Base-by-base conservation (phyloP, 2,113 vertebrate species). In the Cygnus buccinator region DNA sequence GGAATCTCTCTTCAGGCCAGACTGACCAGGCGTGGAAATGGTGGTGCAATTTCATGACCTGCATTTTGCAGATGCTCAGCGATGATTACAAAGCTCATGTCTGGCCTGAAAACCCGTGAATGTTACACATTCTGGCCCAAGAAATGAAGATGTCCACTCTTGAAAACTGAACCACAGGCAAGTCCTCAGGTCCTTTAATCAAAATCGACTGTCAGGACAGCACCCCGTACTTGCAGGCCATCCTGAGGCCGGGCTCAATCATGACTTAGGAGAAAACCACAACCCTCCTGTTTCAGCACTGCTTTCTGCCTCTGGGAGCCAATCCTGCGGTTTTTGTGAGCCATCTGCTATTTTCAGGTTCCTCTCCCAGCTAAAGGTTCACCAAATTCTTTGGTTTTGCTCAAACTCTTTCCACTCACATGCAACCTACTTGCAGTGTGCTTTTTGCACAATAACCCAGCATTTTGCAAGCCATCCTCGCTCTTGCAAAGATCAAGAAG, bases 131-230 rank as follows among this genome's bases (percentile, higher is more conserved):
- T 85, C 54, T 73, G 74, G 62, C 43, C 54, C 58, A 61, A 79
- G 78, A 87, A 79, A 91, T 28, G 31, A 81, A 65, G 66, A 72
- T 20, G 43, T 71, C 57, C 71, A 52, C 48, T 67, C 89, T 78
- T 82, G 67, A 41, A 20, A 90, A 65, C 29, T 8, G 29, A 95
- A 89, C 91, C 91, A 94, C 84, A 96, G 81, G 91, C 80, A 81
- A 44, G 61, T 87, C 89, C 73, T 52, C 44, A 65, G 79, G 81
- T 67, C 58, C 81, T 95, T 75, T 68, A 78, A 91, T 84, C 55
- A 75, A 39, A 68, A 10, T 4, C 0, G 65, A 59, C 72, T 41
- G 62, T 29, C 66, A 68, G 84, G 87, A 55, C 62, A 93, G 89
- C 67, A 81, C 26, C 61, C 11, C 0, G 9, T 25, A 22, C 66